A percentile compares a stretch with the other conserved stretches of the same genome.
Evolutionary conservation across 2,797 vertebrate species (phyloP).

Genomic region (Lithobates pipiens): DNA sequence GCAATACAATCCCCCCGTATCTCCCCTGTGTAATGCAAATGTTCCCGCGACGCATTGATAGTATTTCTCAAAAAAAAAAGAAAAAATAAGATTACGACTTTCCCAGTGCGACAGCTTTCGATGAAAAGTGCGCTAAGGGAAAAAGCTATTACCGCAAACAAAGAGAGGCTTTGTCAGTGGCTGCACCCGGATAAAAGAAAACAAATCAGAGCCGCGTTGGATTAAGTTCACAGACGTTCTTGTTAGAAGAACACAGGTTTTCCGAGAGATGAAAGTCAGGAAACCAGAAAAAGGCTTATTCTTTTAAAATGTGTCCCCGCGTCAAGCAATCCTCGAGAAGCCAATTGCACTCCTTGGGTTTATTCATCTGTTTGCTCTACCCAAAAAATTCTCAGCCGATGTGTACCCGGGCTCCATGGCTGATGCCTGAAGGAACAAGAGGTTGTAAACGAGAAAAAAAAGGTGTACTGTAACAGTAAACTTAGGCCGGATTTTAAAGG

Average conservation of each 20-base stretch:
- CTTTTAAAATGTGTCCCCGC: too few relatives aligned
- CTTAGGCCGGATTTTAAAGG: too few relatives aligned
- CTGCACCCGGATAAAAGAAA: not conserved
- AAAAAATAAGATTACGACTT: not conserved
- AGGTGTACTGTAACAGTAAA: too few relatives aligned
- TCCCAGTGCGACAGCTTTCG: not conserved
- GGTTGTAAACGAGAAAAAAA: too few relatives aligned
- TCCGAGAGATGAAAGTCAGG: conserved; percentile 44
- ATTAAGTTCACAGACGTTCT: not conserved
- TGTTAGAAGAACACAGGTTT: conserved; percentile 37
- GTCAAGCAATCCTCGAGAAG: too few relatives aligned
- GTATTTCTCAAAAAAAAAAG: not conserved
- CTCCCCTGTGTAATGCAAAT: not conserved
- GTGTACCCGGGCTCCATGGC: too few relatives aligned
- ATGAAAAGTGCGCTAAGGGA: not conserved
- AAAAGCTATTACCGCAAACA: not conserved
- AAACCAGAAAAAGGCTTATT: not conserved
- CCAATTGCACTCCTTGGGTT: too few relatives aligned
- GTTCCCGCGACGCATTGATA: not conserved
- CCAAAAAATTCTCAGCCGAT: too few relatives aligned
- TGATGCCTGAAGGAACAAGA: too few relatives aligned
- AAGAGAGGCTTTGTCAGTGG: not conserved
- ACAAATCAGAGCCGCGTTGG: not conserved
- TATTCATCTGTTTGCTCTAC: too few relatives aligned
- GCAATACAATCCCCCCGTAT: too few relatives aligned